A percentile compares a stretch with the other conserved stretches of the same genome.
Evolutionary conservation across 1,140 invertebrate genomes (phyloP).

Genomic region (honey bee (Apis mellifera)): Amel_HAv3.1 CM009936.2:397501-398000

Average conservation of each 20-base stretch:
- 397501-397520: too few relatives aligned
- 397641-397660: not conserved
- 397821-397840: constrained; percentile 64
- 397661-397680: not conserved
- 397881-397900: constrained; percentile 41
- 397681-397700: too few relatives aligned
- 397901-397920: not conserved
- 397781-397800: constrained; percentile 41
- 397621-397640: not conserved
- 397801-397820: constrained; percentile 46
- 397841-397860: constrained; percentile 53
- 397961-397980: constrained; percentile 53
- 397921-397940: not conserved
- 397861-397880: constrained; percentile 59
- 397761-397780: constrained; percentile 28
- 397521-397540: not conserved
- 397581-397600: not conserved
- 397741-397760: not conserved
- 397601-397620: not conserved
- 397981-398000: constrained; percentile 32
- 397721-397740: not conserved
- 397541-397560: too few relatives aligned
- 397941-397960: constrained; percentile 25
- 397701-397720: not conserved
- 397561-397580: not conserved